phyloP scores from a whole-genome alignment of 2,797 vertebrate genomes.

The Carcharodon carcharias region DNA sequence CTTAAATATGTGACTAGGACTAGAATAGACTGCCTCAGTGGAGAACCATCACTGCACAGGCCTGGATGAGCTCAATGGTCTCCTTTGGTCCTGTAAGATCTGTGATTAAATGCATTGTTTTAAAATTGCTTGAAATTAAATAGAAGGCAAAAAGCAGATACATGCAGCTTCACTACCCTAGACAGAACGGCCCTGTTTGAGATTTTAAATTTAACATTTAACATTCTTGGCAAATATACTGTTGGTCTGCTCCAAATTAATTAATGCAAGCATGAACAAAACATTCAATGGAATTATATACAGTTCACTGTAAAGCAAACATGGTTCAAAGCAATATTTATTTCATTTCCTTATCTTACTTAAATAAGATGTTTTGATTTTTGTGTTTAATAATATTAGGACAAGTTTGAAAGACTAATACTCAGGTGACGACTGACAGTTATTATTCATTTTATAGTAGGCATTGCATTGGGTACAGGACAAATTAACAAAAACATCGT shows the following conservation, averaged over 20 bases:
- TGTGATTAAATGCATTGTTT: neutral
- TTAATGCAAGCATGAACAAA: neutral
- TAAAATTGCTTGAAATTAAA: neutral
- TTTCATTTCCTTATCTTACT: neutral
- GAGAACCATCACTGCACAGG: neutral
- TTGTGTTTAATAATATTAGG: neutral
- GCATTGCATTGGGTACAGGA: neutral
- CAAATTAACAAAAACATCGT: neutral
- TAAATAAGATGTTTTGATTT: too few relatives aligned
- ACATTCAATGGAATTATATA: neutral
- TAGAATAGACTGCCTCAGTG: neutral
- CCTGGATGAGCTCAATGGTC: neutral
- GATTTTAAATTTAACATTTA: neutral
- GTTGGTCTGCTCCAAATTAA: neutral
- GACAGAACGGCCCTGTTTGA: neutral
- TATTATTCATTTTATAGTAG: neutral
- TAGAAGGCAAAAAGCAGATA: neutral
- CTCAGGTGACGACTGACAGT: neutral
- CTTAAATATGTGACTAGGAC: neutral
- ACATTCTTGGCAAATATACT: neutral
- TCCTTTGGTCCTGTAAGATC: neutral
- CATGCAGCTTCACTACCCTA: neutral
- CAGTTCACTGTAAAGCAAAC: neutral
- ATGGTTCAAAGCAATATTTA: neutral
- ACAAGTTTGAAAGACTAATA: neutral